Percentiles rank a stretch among this genome's conserved stretches.
Conservation (phyloP, 2,797 vertebrate genomes). For the Rhinatrema bivittatum region DNA sequence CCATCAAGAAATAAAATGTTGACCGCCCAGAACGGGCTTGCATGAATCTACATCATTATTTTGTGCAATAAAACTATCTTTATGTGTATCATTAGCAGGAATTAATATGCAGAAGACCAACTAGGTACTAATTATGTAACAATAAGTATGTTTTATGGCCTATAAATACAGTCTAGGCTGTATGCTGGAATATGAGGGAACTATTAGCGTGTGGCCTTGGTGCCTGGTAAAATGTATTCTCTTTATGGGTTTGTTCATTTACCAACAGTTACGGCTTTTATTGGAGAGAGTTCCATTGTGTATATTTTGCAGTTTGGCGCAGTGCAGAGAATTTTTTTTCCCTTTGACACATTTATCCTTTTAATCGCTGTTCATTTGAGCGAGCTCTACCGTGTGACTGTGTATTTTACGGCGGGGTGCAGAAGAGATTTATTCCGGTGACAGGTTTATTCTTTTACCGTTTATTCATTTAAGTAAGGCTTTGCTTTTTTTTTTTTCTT, state of each 20-base stretch:
- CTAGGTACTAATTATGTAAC: constrained; percentile 23
- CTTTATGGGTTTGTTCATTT: constrained; percentile 39
- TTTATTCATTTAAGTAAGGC: constrained; percentile 27
- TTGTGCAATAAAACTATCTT: neutral
- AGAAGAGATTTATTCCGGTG: constrained; percentile 26
- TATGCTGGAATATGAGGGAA: constrained; percentile 15
- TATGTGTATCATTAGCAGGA: constrained; percentile 14
- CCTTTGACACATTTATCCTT: constrained; percentile 48
- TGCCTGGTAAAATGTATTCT: constrained; percentile 27
- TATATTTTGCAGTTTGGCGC: constrained; percentile 16
- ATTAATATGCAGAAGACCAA: constrained; percentile 34
- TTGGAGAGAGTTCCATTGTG: constrained; percentile 29
- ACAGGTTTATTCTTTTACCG: constrained; percentile 27
- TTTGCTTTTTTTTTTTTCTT: constrained; percentile 9
- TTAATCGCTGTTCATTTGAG: constrained; percentile 43
- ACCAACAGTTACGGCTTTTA: constrained; percentile 17
- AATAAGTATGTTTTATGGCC: constrained; percentile 28
- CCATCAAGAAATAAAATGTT: too few species aligned
- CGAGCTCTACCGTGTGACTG: constrained; percentile 20
- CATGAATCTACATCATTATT: accelerated
- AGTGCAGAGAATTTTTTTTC: constrained; percentile 39
- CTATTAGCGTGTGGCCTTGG: neutral
- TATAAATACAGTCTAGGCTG: constrained; percentile 29
- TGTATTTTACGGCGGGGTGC: constrained; percentile 31
- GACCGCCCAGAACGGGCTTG: too few species aligned